Base-by-base conservation (phyloP, 2,113 vertebrate genomes). In the Cinclus cinclus region DNA sequence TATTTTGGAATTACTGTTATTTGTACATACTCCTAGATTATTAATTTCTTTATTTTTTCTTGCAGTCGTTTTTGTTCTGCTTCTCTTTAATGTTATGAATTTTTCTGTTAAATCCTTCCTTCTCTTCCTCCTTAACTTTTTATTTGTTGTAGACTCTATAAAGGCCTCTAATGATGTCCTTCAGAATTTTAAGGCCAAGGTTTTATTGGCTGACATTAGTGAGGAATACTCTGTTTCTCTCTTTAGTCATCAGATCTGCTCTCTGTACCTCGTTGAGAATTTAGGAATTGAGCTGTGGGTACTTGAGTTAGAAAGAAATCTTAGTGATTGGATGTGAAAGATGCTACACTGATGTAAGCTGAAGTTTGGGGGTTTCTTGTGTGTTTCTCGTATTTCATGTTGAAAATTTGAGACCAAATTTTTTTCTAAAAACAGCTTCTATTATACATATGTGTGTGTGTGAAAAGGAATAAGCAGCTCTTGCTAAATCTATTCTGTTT, bases 361-460 rank as follows among this genome's bases (percentile, higher is more conserved):
- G 41, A 76, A 30, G 27, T 67, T 52, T 39, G 24, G 28, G 20
- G 4, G 7, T 12, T 35, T 67, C 11, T 55, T 76, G 31, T 62
- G 3, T 60, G 21, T 75, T 87, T 64, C 18, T 83, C 1, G 0
- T 87, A 44, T 46, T 83, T 52, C 7, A 7, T 42, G 7, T 42
- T 79, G 33, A 83, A 90, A 89, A 59, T 20, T 35, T 7, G 56
- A 71, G 28, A 56, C 22, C 13, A 53, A 83, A 6, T 14, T 31
- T 11, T n/a, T 12, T 60, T 74, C 19, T 35, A 37, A 30, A 39
- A 37, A 0, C 33, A 24, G 8, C 10, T 75, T 52, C 20, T 67
- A 1, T 82, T 58, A 16, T 31, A n/a, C 15, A 3, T 18, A 10
- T 33, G 1, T 46, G 1, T 47, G 3, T 64, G 7, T 23, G 1